Conservation (phyloP, 2,888 invertebrate genomes). For the Ptycholaimellus sp. region DNA sequence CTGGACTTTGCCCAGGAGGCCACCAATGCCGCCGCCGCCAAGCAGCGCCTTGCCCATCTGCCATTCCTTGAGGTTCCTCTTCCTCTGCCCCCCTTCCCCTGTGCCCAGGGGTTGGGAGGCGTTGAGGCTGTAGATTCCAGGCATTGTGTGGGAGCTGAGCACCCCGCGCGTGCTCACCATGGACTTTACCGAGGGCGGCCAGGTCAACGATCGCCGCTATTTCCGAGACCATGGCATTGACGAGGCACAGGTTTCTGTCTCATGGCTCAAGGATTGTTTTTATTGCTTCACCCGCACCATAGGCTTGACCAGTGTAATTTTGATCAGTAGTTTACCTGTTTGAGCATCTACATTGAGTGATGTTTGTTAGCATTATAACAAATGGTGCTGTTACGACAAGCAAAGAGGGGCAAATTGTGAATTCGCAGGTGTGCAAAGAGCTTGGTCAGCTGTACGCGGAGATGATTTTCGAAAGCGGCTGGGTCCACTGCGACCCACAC, state of each 20-base stretch:
- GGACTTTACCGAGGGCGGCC: conserved; percentile 81
- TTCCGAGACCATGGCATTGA: conserved; percentile 41
- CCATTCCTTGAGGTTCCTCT: conserved; percentile 48
- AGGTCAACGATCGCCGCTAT: conserved; percentile 68
- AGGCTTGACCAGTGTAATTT: too few species aligned
- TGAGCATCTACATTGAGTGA: too few species aligned
- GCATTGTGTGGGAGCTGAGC: conserved; percentile 57
- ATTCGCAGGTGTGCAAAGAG: conserved; percentile 45
- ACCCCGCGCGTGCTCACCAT: conserved; percentile 67
- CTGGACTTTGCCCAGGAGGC: conserved; percentile 72
- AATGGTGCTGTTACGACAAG: too few species aligned
- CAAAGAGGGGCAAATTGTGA: conserved; percentile 7
- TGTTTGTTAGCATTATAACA: too few species aligned
- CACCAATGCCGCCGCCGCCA: conserved; percentile 60
- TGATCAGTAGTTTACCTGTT: too few species aligned
- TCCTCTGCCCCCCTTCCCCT: too few species aligned
- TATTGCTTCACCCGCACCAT: too few species aligned
- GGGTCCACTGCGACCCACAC: conserved; percentile 91
- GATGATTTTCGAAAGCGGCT: conserved; percentile 84
- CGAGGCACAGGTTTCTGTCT: conserved; percentile 26
- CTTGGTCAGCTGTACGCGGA: conserved; percentile 71
- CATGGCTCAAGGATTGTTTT: not conserved
- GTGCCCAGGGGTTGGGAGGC: too few species aligned
- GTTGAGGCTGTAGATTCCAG: conserved; percentile 35
- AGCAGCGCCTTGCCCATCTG: conserved; percentile 41